Base-by-base conservation (phyloP, 2,113 vertebrate species). In the Leucosticte australis region DNA sequence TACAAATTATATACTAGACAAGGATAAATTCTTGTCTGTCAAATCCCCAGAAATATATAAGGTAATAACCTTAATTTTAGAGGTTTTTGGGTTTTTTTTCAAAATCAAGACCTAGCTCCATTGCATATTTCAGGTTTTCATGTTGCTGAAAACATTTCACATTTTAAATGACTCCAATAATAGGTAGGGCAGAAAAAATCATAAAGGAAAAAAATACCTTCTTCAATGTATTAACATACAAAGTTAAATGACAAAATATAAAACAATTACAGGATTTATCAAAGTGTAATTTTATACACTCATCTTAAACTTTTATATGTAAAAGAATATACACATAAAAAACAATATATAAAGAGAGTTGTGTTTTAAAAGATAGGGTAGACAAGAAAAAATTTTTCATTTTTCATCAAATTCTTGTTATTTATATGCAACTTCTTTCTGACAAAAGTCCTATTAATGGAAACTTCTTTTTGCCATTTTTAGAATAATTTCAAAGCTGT, bases 171-270 rank as follows among this genome's bases (percentile, higher is more conserved):
- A 59, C 9, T 39, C 37, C 6, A 79, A n/a, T 2, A 85, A 9
- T 24, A 87, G 19, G 19, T 39, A 50, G 47, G 7, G 13, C 6
- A n/a, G 13, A 53, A 37, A 15, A 56, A 42, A 22, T 4, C 28
- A 22, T 14, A 41, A n/a, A 47, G 57, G 1, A 33, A 50, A 3
- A 74, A 62, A n/a, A 20, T 0, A 20, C 1, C 0, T 59, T 53
- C 5, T 77, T 84, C 22, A 59, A 14, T 8, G 21, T 57, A 13
- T 46, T 74, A 22, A 33, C 37, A 49, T n/a, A 13, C 4, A 35
- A 35, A 3, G 26, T 78, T 12, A 60, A 53, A 30, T 30, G 10
- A 63, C 7, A 67, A 75, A 63, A 63, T 42, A 31, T 52, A 56
- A 64, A 56, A 24, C 13, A 0, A 21, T 14, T 49, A 33, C 11